Evolutionary conservation across 2,797 vertebrate genomes (phyloP).

Genomic region (Melanotaenia trifasciata): DNA sequence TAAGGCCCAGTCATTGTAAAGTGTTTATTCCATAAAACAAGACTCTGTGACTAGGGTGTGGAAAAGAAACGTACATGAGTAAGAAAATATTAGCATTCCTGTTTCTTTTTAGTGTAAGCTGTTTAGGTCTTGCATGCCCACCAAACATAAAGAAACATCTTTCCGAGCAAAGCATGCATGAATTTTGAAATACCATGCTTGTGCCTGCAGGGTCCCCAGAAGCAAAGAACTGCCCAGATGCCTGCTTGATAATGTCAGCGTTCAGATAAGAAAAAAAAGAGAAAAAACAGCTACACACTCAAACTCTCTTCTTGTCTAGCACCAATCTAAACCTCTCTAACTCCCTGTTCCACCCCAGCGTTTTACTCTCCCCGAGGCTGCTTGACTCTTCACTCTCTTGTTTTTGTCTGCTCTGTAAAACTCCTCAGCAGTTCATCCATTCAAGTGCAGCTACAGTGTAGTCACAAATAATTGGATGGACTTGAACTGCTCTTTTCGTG

Average conservation of each 20-base stretch:
- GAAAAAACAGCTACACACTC: constrained; percentile 3
- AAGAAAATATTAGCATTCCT: not conserved
- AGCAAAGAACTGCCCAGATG: constrained; percentile 1
- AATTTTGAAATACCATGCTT: constrained; percentile 16
- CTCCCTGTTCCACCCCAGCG: constrained; percentile 34
- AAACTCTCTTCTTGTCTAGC: not conserved
- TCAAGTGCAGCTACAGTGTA: constrained; percentile 39
- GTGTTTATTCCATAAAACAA: too few relatives aligned
- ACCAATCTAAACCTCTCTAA: constrained; percentile 42
- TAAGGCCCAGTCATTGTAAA: too few relatives aligned
- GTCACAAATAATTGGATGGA: constrained; percentile 26
- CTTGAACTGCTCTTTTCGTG: constrained; percentile 12
- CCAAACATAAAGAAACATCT: not conserved
- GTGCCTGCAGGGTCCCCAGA: constrained; percentile 7
- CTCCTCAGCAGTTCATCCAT: constrained; percentile 43
- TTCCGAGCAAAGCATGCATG: not conserved
- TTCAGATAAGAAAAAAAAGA: constrained; percentile 14
- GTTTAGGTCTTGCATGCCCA: not conserved
- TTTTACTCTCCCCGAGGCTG: constrained; percentile 41
- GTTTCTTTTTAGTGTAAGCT: not conserved
- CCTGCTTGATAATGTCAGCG: constrained; percentile 24
- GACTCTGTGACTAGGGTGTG: not conserved
- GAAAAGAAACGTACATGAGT: not conserved
- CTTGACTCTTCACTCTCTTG: constrained; percentile 40
- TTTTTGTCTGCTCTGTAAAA: constrained; percentile 36